Evolutionary conservation across 2,113 vertebrate genomes (phyloP).

Genomic region (Macroglossus sobrinus): DNA sequence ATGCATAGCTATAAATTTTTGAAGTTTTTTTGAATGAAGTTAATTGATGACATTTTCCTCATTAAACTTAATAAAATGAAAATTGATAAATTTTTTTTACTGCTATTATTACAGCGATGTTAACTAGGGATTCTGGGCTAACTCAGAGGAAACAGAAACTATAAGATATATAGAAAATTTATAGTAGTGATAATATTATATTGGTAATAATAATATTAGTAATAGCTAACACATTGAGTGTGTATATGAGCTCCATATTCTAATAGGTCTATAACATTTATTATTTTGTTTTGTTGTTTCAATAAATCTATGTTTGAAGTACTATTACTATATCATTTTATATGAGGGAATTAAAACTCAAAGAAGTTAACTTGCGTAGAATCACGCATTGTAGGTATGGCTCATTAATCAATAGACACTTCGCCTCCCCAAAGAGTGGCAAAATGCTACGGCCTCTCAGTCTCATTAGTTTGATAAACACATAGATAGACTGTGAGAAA

Average conservation of each 20-base stretch:
- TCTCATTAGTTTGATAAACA: not conserved
- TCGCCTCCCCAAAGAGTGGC: not conserved
- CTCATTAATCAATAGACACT: not conserved
- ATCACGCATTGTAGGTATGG: not conserved
- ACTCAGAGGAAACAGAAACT: not conserved
- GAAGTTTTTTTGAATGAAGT: not conserved
- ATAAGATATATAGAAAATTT: not conserved
- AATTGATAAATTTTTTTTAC: not conserved
- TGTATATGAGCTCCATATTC: not conserved
- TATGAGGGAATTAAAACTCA: not conserved
- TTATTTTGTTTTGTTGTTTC: not conserved
- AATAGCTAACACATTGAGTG: not conserved
- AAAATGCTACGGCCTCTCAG: not conserved
- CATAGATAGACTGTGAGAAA: not conserved
- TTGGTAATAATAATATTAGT: not conserved
- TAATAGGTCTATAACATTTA: not conserved
- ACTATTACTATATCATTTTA: not conserved
- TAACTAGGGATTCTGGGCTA: not conserved
- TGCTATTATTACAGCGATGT: not conserved
- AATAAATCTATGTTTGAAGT: not conserved
- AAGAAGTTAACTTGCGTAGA: not conserved
- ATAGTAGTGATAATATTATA: not conserved
- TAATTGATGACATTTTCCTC: not conserved
- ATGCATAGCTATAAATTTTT: not conserved
- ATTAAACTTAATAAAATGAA: slow-evolving; percentile 17